Evolutionary conservation across 2,113 vertebrate species (phyloP).

Genomic region (Oreotrochilus melanogaster): DNA sequence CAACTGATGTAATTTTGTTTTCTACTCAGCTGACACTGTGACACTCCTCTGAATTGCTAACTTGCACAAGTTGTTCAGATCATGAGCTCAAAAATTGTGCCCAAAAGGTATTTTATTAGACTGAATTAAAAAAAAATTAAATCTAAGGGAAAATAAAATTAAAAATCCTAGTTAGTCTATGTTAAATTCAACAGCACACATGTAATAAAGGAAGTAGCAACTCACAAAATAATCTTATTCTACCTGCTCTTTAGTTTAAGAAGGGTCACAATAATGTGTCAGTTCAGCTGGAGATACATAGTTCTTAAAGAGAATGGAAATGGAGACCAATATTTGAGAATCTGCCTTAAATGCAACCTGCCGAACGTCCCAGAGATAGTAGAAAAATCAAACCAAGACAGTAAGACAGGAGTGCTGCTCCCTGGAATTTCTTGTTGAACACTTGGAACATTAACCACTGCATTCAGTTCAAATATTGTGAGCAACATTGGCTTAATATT

Average conservation of each 20-base stretch:
- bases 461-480: not conserved
- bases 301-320: slow-evolving; percentile 33
- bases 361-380: not conserved
- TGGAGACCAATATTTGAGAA: not conserved
- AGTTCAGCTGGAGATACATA: not conserved
- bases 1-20: not conserved
- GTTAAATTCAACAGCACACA: not conserved
- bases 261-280: not conserved
- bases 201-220: not conserved
- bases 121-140: not conserved
- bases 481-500: not conserved
- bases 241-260: not conserved
- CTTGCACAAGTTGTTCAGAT: not conserved
- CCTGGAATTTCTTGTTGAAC: slow-evolving; percentile 2
- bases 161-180: not conserved
- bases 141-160: not conserved
- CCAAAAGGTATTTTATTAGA: not conserved
- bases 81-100: not conserved
- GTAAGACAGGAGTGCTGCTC: not conserved
- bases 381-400: slow-evolving; percentile 51
- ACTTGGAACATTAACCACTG: not conserved
- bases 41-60: not conserved
- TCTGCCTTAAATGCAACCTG: slow-evolving; percentile 2
- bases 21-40: not conserved
- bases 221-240: not conserved